phyloP scores from a whole-genome alignment of 2,113 vertebrate genomes.

The Hiodon tergisus region DNA sequence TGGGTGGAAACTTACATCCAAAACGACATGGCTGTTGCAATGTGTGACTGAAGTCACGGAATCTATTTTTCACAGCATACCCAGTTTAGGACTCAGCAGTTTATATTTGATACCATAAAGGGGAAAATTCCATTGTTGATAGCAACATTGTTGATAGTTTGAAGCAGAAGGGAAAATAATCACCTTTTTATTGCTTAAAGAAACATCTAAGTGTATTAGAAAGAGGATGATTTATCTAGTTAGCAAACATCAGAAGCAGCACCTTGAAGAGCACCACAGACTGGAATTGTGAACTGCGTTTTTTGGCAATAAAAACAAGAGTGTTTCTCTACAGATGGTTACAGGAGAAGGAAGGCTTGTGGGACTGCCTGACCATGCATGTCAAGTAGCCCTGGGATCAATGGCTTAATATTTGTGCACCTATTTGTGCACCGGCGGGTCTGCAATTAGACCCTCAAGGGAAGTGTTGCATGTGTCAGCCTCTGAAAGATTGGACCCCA shows the following conservation, averaged over 20 bases:
- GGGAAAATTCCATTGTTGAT: too few relatives aligned
- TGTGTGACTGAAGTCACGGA: too few relatives aligned
- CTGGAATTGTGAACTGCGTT: background rate
- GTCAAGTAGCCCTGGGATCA: conserved; percentile 16
- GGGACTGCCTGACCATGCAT: conserved; percentile 8
- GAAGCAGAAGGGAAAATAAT: too few relatives aligned
- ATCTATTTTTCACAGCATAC: too few relatives aligned
- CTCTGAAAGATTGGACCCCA: background rate
- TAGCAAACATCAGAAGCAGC: background rate
- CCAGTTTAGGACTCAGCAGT: too few relatives aligned
- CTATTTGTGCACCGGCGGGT: background rate
- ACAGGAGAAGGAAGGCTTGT: conserved; percentile 7
- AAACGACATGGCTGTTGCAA: too few relatives aligned
- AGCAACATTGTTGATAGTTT: too few relatives aligned
- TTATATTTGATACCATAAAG: too few relatives aligned
- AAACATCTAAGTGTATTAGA: background rate
- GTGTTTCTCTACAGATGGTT: conserved; percentile 13
- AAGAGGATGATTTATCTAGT: background rate
- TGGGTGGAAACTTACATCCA: too few relatives aligned
- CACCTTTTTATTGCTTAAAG: too few relatives aligned
- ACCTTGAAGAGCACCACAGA: background rate
- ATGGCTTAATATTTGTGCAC: conserved; percentile 1
- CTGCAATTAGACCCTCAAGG: background rate
- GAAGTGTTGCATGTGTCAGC: background rate
- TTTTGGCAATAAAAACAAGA: background rate